phyloP scores from a whole-genome alignment of 2,113 vertebrate genomes.

The Tachysurus fulvidraco region DNA sequence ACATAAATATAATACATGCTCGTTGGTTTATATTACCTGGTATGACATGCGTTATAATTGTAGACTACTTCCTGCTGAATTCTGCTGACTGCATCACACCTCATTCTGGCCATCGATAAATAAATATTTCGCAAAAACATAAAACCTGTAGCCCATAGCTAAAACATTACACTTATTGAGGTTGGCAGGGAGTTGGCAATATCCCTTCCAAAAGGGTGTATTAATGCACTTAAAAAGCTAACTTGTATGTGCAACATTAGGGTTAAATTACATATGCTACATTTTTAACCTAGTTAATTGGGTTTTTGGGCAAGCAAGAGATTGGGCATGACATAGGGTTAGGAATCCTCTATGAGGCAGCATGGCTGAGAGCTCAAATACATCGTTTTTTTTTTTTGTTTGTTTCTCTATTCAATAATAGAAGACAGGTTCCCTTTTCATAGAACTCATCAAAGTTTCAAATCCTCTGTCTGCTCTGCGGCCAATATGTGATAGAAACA shows the following conservation, averaged over 20 bases:
- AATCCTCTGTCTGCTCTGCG: neutral
- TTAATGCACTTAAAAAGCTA: neutral
- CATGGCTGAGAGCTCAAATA: neutral
- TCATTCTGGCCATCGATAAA: neutral
- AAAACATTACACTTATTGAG: too few species aligned
- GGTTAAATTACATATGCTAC: neutral
- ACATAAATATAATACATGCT: neutral
- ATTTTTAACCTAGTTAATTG: neutral
- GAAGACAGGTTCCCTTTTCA: conserved; percentile 30
- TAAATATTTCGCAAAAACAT: neutral
- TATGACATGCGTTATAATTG: neutral
- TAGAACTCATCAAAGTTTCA: neutral
- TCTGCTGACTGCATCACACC: too few species aligned
- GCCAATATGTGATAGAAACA: neutral
- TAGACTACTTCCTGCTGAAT: neutral
- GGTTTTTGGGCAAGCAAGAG: neutral
- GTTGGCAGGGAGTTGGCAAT: too few species aligned
- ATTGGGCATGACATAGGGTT: too few species aligned
- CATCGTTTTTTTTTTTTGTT: neutral
- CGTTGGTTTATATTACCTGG: neutral
- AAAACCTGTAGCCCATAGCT: too few species aligned
- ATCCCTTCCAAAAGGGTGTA: neutral
- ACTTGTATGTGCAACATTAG: neutral
- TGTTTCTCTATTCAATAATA: neutral
- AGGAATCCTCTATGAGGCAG: neutral